Evolutionary conservation across 1,140 invertebrate species (phyloP).

Genomic region (Danaus melanippus): DNA sequence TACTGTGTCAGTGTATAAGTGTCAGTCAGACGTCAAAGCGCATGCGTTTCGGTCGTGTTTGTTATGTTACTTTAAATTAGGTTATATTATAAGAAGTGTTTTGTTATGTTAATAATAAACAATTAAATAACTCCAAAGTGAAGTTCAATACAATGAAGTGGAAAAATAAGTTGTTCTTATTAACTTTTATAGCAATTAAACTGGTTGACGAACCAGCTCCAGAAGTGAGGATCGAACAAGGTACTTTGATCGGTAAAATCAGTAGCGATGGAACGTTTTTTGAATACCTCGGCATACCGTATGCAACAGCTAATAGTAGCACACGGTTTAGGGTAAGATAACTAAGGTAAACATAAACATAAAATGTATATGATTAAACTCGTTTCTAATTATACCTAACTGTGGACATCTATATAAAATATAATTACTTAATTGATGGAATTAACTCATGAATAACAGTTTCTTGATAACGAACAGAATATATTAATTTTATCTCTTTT

Average conservation of each 20-base stretch:
- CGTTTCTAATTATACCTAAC: too few species aligned
- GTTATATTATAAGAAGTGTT: background rate
- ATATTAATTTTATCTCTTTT: background rate
- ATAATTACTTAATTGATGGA: too few species aligned
- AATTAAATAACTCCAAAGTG: background rate
- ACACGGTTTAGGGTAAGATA: conserved; percentile 47
- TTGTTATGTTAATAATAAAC: background rate
- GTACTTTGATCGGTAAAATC: conserved; percentile 43
- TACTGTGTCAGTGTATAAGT: background rate
- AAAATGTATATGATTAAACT: too few species aligned
- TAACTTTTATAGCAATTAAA: conserved; percentile 37
- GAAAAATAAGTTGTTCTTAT: conserved; percentile 30
- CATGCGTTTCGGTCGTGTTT: conserved; percentile 4
- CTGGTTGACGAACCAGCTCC: conserved; percentile 41
- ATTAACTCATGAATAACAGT: too few species aligned
- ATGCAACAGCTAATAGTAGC: conserved; percentile 39
- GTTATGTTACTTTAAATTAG: background rate
- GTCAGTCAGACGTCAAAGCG: conserved; percentile 4
- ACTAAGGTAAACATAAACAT: conserved; percentile 2
- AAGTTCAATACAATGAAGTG: conserved; percentile 8
- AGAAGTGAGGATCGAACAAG: conserved; percentile 37
- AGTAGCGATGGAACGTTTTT: conserved; percentile 49
- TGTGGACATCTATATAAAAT: too few species aligned
- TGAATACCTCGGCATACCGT: conserved; percentile 58
- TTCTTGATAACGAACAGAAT: too few species aligned